phyloP scores from a whole-genome alignment of 35 echinoderm and acorn worm genomes.

The Stichopus chloronotus region DNA sequence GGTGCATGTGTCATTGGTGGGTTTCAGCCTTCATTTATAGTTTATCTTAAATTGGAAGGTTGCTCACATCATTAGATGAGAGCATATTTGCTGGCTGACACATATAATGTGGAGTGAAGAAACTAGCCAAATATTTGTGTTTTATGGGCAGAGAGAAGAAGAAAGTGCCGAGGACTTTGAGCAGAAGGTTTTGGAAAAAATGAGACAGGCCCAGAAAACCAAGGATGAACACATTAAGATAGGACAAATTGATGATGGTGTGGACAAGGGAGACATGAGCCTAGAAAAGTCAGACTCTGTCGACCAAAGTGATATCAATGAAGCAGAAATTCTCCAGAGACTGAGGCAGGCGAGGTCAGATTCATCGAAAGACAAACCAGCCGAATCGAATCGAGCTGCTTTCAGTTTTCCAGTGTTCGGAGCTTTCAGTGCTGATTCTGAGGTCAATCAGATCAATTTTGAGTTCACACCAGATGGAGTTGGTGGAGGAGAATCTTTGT shows the following conservation, averaged over 20 bases:
- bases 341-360: conserved; percentile 35
- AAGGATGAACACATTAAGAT: conserved; percentile 27
- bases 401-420: conserved; percentile 14
- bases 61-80: no score
- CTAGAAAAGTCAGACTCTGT: neutral
- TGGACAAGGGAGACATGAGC: neutral
- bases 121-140: no score
- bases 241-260: neutral
- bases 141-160: conserved; percentile 11
- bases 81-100: no score
- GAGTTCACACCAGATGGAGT: neutral
- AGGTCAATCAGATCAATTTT: neutral
- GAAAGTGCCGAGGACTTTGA: conserved; percentile 64
- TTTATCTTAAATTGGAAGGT: no score
- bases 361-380: neutral
- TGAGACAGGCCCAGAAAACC: conserved; percentile 42
- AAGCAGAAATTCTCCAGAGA: conserved; percentile 40
- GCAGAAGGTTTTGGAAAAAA: conserved; percentile 46
- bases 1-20: no score
- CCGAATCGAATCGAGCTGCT: neutral
- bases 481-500: neutral
- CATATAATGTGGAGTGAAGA: no score
- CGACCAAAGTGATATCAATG: neutral
- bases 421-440: neutral
- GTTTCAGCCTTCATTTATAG: no score